Evolutionary conservation across 2,888 invertebrate genomes (phyloP).

Genomic region (Euplagia quadripunctaria): DNA sequence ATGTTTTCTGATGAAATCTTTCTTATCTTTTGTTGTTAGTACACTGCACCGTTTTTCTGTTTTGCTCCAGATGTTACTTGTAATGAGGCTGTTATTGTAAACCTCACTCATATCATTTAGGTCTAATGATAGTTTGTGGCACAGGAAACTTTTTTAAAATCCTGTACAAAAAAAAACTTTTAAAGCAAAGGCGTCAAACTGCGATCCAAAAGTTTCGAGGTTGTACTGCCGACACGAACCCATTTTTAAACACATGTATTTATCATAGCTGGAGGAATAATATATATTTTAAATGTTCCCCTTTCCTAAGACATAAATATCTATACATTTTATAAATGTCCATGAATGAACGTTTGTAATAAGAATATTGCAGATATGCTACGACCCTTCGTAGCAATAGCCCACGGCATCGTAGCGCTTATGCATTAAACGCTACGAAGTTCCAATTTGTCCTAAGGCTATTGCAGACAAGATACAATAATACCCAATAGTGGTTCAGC

Average conservation of each 20-base stretch:
- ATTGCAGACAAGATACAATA: background rate
- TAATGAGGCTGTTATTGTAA: background rate
- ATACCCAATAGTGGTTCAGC: background rate
- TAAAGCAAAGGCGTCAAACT: too few species aligned
- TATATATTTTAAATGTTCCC: background rate
- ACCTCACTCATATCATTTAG: background rate
- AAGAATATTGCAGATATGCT: constrained; percentile 34
- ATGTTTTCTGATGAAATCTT: too few species aligned
- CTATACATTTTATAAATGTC: constrained; percentile 12
- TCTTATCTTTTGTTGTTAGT: too few species aligned
- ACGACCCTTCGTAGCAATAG: constrained; percentile 59
- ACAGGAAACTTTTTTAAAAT: too few species aligned
- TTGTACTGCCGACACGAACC: too few species aligned
- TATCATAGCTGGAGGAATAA: background rate
- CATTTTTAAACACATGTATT: too few species aligned
- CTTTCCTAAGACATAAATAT: constrained; percentile 28
- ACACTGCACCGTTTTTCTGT: too few species aligned
- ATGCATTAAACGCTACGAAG: constrained; percentile 42
- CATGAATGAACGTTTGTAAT: background rate
- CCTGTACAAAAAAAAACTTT: too few species aligned
- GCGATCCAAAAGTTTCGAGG: too few species aligned
- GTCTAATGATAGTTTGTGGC: too few species aligned
- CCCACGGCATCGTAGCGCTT: constrained; percentile 70
- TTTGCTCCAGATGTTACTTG: background rate
- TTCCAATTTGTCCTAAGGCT: background rate